Evolutionary conservation across 2,797 vertebrate species (phyloP).

Genomic region (Oreochromis grahami): DNA sequence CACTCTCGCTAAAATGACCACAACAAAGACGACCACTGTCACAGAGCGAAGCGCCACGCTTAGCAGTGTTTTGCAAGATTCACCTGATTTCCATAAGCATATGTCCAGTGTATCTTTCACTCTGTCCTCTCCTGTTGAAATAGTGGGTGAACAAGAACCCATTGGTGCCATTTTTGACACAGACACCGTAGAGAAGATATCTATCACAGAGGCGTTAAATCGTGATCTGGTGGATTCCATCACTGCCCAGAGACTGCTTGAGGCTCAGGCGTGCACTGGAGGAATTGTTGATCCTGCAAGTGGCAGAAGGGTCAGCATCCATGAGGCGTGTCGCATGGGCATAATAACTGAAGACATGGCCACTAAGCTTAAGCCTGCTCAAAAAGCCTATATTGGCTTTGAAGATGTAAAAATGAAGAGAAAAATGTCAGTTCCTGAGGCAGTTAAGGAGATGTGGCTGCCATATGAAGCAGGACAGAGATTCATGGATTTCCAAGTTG

Average conservation of each 20-base stretch:
- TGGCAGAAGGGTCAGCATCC: constrained; percentile 82
- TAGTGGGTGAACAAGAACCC: constrained; percentile 81
- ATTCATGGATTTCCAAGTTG: constrained; percentile 92
- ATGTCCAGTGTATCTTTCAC: constrained; percentile 76
- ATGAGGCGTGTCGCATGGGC: constrained; percentile 82
- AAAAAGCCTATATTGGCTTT: constrained; percentile 92
- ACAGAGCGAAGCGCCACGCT: neutral
- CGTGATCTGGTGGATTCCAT: constrained; percentile 89
- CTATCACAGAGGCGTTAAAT: constrained; percentile 84
- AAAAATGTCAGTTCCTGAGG: constrained; percentile 90
- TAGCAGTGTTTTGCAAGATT: constrained; percentile 47
- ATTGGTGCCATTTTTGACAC: constrained; percentile 96
- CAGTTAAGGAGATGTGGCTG: constrained; percentile 92
- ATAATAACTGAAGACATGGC: constrained; percentile 86
- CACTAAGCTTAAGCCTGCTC: constrained; percentile 85
- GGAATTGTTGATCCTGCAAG: constrained; percentile 88
- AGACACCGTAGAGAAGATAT: constrained; percentile 89
- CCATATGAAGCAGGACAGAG: constrained; percentile 95
- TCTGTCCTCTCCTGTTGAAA: constrained; percentile 71
- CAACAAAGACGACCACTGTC: constrained; percentile 52
- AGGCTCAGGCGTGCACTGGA: constrained; percentile 95
- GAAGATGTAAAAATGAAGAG: constrained; percentile 86
- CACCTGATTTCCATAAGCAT: constrained; percentile 62
- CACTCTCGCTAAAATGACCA: constrained; percentile 40
- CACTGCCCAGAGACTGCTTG: constrained; percentile 89